Base-by-base conservation (phyloP, 2,888 invertebrate species). In the Polydrusus cervinus region DNA sequence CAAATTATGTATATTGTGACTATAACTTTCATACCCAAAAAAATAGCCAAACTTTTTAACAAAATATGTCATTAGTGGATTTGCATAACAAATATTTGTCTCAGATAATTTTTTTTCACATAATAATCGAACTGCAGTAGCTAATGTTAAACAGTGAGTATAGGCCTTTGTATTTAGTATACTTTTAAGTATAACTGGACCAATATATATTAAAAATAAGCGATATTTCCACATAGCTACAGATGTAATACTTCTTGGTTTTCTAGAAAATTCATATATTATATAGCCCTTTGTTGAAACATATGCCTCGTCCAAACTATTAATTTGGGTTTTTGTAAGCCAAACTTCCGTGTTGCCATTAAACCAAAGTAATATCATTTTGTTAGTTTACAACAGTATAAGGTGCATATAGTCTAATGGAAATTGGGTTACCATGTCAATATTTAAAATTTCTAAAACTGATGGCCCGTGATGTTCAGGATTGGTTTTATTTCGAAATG, bases 181-280 rank as follows among this genome's bases (percentile, higher is more conserved):
- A 49, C 9, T 49, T 18, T 49, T 49, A 11, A 61, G 64, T 30
- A 67, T 25, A 43, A 62, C 47, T 51, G 68, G 51, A 11, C 69
- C 74, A 55, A 64, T 53, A 69, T 74, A 69, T 16, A 74, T 30
- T 11, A 61, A 18, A 51, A 74, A 69, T 38, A 60, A 18, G 16
- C 64, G 20, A 70, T 70, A 70, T 49, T 69, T 69, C 64, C 64
- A 71, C 40, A 45, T 38, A n/a, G 43, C 57, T 45, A 60, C 47
- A 20, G 53, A 55, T 34, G 47, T n/a, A 30, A 72, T n/a, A 53
- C 65, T 45, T 14, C 66, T 40, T 30, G 71, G 64, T 43, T 72
- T 60, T 30, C 71, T 53, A 13, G 64, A 49, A 49, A 72, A 72
- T 14, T 60, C 60, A 34, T 10, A 30, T 14, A 38, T 38, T 60